Base-by-base conservation (phyloP, 1,140 invertebrate genomes). In the Augochlora pura region DNA sequence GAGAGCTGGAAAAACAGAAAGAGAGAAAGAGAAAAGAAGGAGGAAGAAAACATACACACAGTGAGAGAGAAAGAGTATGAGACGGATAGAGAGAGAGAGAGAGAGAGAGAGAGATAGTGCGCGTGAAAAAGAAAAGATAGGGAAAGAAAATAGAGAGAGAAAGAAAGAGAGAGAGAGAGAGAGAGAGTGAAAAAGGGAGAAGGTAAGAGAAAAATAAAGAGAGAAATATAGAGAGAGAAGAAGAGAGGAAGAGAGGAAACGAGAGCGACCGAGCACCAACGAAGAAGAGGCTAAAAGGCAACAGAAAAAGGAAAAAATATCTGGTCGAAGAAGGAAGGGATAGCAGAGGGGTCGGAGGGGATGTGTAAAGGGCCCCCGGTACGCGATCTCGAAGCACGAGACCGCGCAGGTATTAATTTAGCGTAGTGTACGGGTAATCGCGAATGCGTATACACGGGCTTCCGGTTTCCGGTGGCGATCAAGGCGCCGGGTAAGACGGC, bases 361-460 rank as follows among this genome's bases (percentile, higher is more conserved):
- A n/a, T n/a, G n/a, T n/a, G n/a, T n/a, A n/a, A 14, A n/a, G 9
- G 32, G 6, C 10, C 39, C 57, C 12, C 25, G 16, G 39, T 38
- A 18, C 39, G 70, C 39, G 77, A 73, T 54, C 76, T 65, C 46
- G 62, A 64, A 10, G 66, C 67, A 76, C 57, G 63, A 63, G 57
- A 52, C 49, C 60, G 27, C 63, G 38, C 54, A 59, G n/a, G 78
- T 66, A 71, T 77, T 76, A 73, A 81, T 84, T 76, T 66, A 66
- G 59, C 65, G 25, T 49, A 54, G 69, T 66, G 67, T 54, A 65
- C 39, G 70, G 25, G 80, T 85, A 80, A 86, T 86, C 84, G 84
- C 83, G 83, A 85, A 86, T 86, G 83, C 84, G 76, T 82, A 74
- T 82, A 84, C 80, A 79, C 84, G 80, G 71, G 78, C 80, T 86